Evolutionary conservation across 2,113 vertebrate genomes (phyloP), one percentile per base, ranked within the genome.

Genomic region (Onychostruthus taczanowskii): DNA sequence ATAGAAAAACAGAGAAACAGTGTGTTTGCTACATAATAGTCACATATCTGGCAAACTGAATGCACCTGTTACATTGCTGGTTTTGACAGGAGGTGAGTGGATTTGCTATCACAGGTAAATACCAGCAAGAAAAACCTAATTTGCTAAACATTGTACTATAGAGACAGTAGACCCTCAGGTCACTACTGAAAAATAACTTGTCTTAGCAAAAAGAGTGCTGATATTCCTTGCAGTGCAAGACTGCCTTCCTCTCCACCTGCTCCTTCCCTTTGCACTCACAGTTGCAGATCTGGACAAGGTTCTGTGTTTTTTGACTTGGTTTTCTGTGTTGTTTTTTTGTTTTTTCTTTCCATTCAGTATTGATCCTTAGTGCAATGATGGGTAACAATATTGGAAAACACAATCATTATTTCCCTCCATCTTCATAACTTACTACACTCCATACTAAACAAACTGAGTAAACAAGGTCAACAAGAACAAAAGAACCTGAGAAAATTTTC

Each of bases 381-480:
- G 78, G 66, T 85, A 94, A 92, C 88, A 39, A 58, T 96, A 96
- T 90, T 89, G 89, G 94, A 97, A 96, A 97, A 91, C 47, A 46
- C 49, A 58, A 61, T 87, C 77, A 95, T 97, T 95, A 98, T 85
- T 79, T 77, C 49, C 79, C 78, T 91, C 74, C 7, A 4, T 66
- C 93, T 91, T 95, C 78, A 13, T 90, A 92, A 88, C 76, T 93
- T 94, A 89, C 90, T 84, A 85, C 28, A n/a, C 37, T 80, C 69
- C 62, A 90, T 56, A 89, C 80, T 88, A 93, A 96, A 89, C 91
- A 87, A 80, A 84, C 86, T 75, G 59, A 94, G 88, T 75, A 94
- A 95, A 95, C 90, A 97, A 98, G 95, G 96, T 96, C 69, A 62
- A 87, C 56, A 90, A 84, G 79, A 93, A 97, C 74, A 95, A 47